A percentile compares a stretch with the other conserved stretches of the same genome.
Conservation (phyloP, 2,888 invertebrate genomes). For the Tenthredo livida region DNA sequence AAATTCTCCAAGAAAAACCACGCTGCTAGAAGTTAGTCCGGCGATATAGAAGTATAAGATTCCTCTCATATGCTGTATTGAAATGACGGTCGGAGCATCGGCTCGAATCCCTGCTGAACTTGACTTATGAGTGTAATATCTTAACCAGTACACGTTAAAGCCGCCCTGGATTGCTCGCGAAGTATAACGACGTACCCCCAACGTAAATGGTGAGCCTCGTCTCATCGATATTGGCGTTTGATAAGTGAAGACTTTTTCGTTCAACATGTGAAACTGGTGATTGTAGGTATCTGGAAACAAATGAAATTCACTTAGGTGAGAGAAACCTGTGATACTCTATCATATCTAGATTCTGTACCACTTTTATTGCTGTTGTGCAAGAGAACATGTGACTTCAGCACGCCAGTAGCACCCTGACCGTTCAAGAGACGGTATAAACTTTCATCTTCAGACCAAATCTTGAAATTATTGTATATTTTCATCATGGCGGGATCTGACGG, state of each 20-base stretch:
- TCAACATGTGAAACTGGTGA: not conserved
- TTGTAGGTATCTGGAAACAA: not conserved
- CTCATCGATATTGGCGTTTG: conserved; percentile 26
- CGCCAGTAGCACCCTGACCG: not conserved
- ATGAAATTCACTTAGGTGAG: not conserved
- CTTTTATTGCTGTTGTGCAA: not conserved
- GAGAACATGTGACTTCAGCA: not conserved
- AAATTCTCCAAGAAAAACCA: not conserved
- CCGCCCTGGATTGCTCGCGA: conserved; percentile 15
- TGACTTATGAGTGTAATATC: not conserved
- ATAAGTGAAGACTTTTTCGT: not conserved
- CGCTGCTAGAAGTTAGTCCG: not conserved
- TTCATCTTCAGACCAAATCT: not conserved
- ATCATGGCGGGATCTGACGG: not conserved
- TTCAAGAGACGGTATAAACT: not conserved
- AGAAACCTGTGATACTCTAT: not conserved
- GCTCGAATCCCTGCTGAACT: not conserved
- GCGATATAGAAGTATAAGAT: not conserved
- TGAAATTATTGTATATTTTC: conserved; percentile 23
- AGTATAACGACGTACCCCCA: not conserved
- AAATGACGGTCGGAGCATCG: not conserved
- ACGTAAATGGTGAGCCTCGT: conserved; percentile 26
- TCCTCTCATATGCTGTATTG: not conserved
- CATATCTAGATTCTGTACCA: not conserved
- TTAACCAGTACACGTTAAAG: conserved; percentile 18